Percentiles rank a stretch among this genome's conserved stretches.
Evolutionary conservation across 2,888 invertebrate genomes (phyloP).

Genomic region (Pyrochroa serraticornis): DNA sequence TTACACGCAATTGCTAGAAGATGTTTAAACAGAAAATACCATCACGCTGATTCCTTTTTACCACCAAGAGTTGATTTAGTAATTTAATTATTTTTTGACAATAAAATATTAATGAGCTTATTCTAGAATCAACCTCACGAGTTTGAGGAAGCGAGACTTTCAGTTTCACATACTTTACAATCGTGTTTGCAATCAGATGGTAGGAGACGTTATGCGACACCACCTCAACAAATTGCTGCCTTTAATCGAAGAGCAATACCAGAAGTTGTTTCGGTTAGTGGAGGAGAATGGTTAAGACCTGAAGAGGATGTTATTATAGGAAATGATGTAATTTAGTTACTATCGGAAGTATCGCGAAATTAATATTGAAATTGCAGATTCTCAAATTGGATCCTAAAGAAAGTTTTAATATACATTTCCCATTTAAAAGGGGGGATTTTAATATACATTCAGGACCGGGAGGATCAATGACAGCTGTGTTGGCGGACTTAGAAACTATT

Average conservation of each 20-base stretch:
- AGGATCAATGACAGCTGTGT: conserved; percentile 82
- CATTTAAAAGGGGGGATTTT: conserved; percentile 84
- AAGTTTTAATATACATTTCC: conserved; percentile 88
- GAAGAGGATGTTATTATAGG: conserved; percentile 74
- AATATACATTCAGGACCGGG: conserved; percentile 84
- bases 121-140: conserved; percentile 69
- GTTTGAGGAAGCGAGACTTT: conserved; percentile 82
- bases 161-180: conserved; percentile 85
- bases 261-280: conserved; percentile 66
- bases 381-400: conserved; percentile 71
- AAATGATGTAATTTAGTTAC: conserved; percentile 65
- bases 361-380: conserved; percentile 55
- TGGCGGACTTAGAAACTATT: conserved; percentile 86
- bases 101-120: conserved; percentile 5
- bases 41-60: conserved; percentile 58
- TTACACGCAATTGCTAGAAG: conserved; percentile 85
- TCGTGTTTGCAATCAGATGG: conserved; percentile 85
- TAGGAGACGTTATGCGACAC: conserved; percentile 77
- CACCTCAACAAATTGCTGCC: conserved; percentile 87
- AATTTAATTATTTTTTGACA: conserved; percentile 23
- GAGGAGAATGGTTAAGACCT: conserved; percentile 68
- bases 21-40: conserved; percentile 58
- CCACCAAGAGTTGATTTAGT: conserved; percentile 68
- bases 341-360: background rate
- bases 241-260: conserved; percentile 82